These are phyloP conservation scores for Hylaeus anthracinus DNA, from an alignment of 1,140 invertebrate genomes.

Conservation along the genomic window DNA sequence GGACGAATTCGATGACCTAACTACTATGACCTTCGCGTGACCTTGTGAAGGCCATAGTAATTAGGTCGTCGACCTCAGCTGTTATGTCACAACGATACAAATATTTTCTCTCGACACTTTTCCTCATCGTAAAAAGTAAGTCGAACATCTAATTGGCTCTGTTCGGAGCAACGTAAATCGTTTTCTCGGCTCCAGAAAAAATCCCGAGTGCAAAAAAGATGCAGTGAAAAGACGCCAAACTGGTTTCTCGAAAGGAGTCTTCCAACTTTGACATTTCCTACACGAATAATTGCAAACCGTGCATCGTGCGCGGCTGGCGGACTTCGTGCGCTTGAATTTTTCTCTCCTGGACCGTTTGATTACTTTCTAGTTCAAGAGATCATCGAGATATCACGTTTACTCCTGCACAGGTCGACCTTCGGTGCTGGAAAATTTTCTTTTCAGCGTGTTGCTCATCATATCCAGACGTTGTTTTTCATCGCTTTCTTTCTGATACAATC, in stretches of 20 bases:
- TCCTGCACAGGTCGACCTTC: not conserved
- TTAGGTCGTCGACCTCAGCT: too few species aligned
- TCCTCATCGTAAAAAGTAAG: too few species aligned
- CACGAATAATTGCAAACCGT: not conserved
- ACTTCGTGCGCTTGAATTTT: constrained; percentile 3
- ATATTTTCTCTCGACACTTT: too few species aligned
- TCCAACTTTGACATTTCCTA: constrained; percentile 31
- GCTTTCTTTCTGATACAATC: not conserved
- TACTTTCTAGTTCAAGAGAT: constrained; percentile 40
- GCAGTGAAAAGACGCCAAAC: not conserved
- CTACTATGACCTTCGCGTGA: too few species aligned
- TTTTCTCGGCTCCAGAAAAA: too few species aligned
- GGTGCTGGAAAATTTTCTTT: not conserved
- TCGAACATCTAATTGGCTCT: too few species aligned
- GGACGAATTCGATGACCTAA: too few species aligned
- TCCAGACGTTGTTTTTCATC: not conserved
- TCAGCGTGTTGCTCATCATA: not conserved
- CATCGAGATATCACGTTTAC: constrained; percentile 25
- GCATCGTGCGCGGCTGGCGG: not conserved
- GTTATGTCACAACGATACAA: too few species aligned
- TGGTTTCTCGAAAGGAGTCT: constrained; percentile 10
- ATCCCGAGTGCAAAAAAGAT: not conserved
- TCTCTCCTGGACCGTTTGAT: constrained; percentile 12
- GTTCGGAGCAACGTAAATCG: too few species aligned
- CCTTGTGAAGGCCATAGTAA: too few species aligned